A percentile compares a stretch with the other conserved stretches of the same genome.
Conservation (phyloP, 1,140 invertebrate genomes). For the Nomia melanderi region DNA sequence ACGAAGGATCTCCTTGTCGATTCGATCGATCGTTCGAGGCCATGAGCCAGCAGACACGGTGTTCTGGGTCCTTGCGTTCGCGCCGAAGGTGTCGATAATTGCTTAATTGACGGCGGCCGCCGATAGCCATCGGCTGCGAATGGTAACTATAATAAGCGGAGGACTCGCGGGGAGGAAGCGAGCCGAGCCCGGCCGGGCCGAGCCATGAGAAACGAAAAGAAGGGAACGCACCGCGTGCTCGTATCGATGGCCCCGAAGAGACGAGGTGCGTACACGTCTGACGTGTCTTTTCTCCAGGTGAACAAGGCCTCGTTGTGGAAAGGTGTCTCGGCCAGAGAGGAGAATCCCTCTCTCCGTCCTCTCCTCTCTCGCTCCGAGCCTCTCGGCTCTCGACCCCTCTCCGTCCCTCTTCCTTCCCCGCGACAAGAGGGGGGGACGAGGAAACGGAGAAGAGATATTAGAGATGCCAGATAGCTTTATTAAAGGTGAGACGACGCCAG, state of each 20-base stretch:
- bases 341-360: conserved; percentile 26
- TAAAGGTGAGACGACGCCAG: conserved; percentile 70
- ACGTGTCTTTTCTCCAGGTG: conserved; percentile 72
- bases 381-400: not conserved
- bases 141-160: conserved; percentile 44
- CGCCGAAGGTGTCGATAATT: conserved; percentile 65
- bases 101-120: conserved; percentile 72
- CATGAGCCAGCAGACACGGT: conserved; percentile 52
- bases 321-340: conserved; percentile 65
- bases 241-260: conserved; percentile 67
- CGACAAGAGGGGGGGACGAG: not conserved
- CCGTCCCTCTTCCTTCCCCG: conserved; percentile 21
- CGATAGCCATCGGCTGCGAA: conserved; percentile 65
- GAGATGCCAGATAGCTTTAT: conserved; percentile 76
- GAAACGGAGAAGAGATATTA: conserved; percentile 64
- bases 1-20: not conserved
- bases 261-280: conserved; percentile 67
- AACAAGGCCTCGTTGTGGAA: conserved; percentile 75
- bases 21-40: conserved; percentile 27
- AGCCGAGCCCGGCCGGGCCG: not conserved
- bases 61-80: conserved; percentile 18
- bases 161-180: not conserved
- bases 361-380: conserved; percentile 12
- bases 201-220: conserved; percentile 30
- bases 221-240: conserved; percentile 37